A percentile compares a stretch with the other conserved stretches of the same genome.
Conservation (phyloP, 2,113 vertebrate species). For the Theropithecus gelada region DNA sequence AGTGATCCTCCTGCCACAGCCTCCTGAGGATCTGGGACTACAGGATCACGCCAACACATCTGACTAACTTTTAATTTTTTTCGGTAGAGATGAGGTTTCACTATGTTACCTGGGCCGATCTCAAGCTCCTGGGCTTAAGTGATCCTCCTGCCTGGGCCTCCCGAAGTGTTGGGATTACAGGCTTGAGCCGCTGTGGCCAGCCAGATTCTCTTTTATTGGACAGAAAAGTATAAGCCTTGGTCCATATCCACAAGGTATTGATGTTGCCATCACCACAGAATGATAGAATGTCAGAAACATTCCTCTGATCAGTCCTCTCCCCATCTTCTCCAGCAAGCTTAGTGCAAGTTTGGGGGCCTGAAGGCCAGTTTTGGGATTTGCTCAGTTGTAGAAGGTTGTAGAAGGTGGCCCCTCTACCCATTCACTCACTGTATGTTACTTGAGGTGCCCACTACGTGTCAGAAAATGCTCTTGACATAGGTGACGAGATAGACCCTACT, state of each 20-base stretch:
- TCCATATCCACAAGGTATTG: neutral
- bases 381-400: neutral
- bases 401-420: neutral
- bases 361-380: neutral
- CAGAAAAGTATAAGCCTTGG: neutral
- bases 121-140: too few relatives aligned
- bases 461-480: neutral
- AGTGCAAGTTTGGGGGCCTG: neutral
- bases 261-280: too few relatives aligned
- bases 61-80: too few relatives aligned
- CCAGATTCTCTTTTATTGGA: neutral
- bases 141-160: too few relatives aligned
- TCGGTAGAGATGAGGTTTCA: too few relatives aligned
- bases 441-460: neutral
- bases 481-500: neutral
- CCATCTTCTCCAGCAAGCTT: neutral
- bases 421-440: neutral
- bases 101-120: too few relatives aligned
- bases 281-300: neutral
- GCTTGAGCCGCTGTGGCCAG: too few relatives aligned
- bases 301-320: neutral
- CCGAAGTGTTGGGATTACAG: too few relatives aligned
- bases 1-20: too few relatives aligned
- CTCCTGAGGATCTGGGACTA: too few relatives aligned
- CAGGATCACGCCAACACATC: too few relatives aligned